A percentile compares a stretch with the other conserved stretches of the same genome.
Evolutionary conservation across 2,888 invertebrate genomes (phyloP).

Genomic region (Gastracanthus pulcherrimus): DNA sequence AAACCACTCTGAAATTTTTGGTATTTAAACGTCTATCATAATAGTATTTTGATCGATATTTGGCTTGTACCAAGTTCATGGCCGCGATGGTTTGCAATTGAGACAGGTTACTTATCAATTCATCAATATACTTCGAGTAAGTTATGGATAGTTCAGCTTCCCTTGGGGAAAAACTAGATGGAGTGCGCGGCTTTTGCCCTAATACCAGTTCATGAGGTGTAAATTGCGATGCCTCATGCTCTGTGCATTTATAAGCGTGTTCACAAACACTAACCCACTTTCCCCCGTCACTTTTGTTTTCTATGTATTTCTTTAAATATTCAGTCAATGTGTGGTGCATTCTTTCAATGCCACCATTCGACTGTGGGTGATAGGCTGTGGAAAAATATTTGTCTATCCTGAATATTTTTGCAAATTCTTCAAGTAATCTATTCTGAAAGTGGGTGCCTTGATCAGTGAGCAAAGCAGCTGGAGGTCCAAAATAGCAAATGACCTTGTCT

Average conservation of each 20-base stretch:
- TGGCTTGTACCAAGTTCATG: conserved; percentile 39
- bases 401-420: background rate
- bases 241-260: conserved; percentile 55
- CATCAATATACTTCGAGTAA: conserved; percentile 46
- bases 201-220: conserved; percentile 57
- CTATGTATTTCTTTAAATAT: conserved; percentile 55
- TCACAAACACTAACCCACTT: conserved; percentile 48
- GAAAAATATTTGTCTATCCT: background rate
- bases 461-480: background rate
- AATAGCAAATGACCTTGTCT: conserved; percentile 11
- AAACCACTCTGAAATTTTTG: conserved; percentile 24
- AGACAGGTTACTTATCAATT: conserved; percentile 33
- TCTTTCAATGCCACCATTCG: conserved; percentile 48
- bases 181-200: conserved; percentile 49
- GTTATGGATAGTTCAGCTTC: conserved; percentile 30
- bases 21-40: conserved; percentile 44
- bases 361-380: conserved; percentile 47
- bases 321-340: conserved; percentile 57
- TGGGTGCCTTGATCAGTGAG: conserved; percentile 17
- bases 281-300: conserved; percentile 51
- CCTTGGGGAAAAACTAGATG: conserved; percentile 10
- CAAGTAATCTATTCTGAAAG: conserved; percentile 16
- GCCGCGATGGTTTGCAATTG: conserved; percentile 28
- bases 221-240: conserved; percentile 47
- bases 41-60: conserved; percentile 47